Evolutionary conservation across 2,113 vertebrate species (phyloP).

Genomic region (Bagarius yarrelli): DNA sequence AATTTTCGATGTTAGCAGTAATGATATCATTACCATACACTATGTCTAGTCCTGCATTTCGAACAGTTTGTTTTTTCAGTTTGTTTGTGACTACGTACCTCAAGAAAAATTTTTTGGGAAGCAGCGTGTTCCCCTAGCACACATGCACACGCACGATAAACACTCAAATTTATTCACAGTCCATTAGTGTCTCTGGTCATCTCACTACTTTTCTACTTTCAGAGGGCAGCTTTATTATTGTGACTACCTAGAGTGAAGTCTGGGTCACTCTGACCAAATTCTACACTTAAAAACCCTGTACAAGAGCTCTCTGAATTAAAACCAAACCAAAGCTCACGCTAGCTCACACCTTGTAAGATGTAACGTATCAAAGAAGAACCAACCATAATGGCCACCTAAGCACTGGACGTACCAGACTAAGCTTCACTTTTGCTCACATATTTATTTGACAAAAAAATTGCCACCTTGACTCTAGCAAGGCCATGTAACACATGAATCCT

Average conservation of each 20-base stretch:
- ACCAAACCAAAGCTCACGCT: not conserved
- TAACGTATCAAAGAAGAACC: not conserved
- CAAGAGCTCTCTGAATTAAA: slow-evolving; percentile 2
- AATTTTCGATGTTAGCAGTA: too few species aligned
- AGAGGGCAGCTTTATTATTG: not conserved
- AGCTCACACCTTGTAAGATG: not conserved
- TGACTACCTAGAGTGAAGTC: not conserved
- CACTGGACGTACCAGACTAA: not conserved
- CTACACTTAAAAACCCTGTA: not conserved
- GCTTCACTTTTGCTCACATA: not conserved
- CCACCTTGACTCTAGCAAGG: not conserved
- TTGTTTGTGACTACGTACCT: too few species aligned
- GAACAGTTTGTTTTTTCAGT: too few species aligned
- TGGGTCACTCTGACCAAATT: slow-evolving; percentile 15
- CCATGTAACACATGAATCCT: not conserved
- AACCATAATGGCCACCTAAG: slow-evolving; percentile 11
- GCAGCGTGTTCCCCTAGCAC: not conserved
- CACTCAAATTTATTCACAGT: not conserved
- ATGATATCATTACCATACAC: too few species aligned
- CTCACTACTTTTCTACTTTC: not conserved
- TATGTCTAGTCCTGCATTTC: too few species aligned
- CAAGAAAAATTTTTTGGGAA: too few species aligned
- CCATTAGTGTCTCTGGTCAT: not conserved
- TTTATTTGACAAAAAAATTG: not conserved
- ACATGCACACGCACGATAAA: slow-evolving; percentile 10